Evolutionary conservation across 2,888 invertebrate species (phyloP), one percentile per base, ranked within the genome.

Genomic region (Oscheius sp.): DNA sequence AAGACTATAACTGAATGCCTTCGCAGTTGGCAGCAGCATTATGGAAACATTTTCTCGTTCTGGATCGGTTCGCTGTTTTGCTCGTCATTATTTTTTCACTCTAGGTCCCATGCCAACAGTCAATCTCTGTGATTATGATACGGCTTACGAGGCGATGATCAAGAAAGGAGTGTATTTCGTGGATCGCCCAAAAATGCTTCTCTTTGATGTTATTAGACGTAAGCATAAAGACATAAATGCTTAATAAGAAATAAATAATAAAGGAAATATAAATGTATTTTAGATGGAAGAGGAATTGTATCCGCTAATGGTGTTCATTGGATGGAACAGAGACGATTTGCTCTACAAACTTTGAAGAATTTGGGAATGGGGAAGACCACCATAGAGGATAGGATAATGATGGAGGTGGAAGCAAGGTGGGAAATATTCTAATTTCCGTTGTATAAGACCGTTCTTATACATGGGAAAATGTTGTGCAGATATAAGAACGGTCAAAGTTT

Each of bases 341-440:
- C 62, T 0, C 26, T 62, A 9, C 62, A 62, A 17, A 17, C 62
- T 4, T 33, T 62, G 20, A 32, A 30, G 14, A 49, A 62, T 20
- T 30, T 62, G 22, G 62, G 62, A 49, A n/a, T 62, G 62, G 62
- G 62, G 5, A 62, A 26, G 50, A 62, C 47, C 49, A 6, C 49
- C 14, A 62, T 62, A 49, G 47, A 62, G 22, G 49, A 32, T 6
- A 62, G 62, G 36, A 62, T 62, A 1, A 9, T 62, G 47, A 9
- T 47, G 24, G 62, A 62, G 22, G 17, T 62, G 47, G 62, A 62
- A 14, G 14, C 26, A 4, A 8, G 62, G 62, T 62, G 20, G 22
- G 41, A 41, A n/a, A n/a, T n/a, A n/a, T n/a, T n/a, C n/a, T n/a
- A n/a, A n/a, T n/a, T n/a, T n/a, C n/a, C n/a, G n/a, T n/a, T n/a